phyloP scores from a whole-genome alignment of 1,140 invertebrate genomes.

The Drosophila prosaltans region DNA sequence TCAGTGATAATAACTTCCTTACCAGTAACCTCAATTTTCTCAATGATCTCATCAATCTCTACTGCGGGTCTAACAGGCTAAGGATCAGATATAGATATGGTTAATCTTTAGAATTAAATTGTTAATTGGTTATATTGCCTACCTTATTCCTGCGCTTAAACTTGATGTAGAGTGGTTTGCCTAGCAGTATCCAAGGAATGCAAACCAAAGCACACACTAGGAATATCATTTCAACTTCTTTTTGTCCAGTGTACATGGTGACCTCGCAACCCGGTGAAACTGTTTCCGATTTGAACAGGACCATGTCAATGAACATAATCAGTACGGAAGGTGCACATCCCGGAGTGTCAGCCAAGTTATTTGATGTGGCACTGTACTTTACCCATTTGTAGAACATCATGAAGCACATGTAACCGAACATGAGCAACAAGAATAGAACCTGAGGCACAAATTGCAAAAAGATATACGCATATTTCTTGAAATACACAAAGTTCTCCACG shows the following conservation, averaged over 20 bases:
- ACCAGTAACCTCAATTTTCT: slow-evolving; percentile 65
- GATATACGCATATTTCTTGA: slow-evolving; percentile 90
- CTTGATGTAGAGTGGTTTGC: slow-evolving; percentile 91
- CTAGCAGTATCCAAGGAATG: slow-evolving; percentile 95
- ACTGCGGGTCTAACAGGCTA: slow-evolving; percentile 23
- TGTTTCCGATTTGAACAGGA: slow-evolving; percentile 87
- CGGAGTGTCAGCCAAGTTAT: slow-evolving; percentile 84
- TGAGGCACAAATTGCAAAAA: slow-evolving; percentile 96
- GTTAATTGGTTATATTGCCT: background rate
- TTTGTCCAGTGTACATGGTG: slow-evolving; percentile 90
- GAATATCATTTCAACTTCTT: slow-evolving; percentile 88
- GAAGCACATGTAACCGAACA: slow-evolving; percentile 97
- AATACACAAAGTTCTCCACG: slow-evolving; percentile 95
- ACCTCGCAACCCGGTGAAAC: slow-evolving; percentile 85
- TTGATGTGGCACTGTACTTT: slow-evolving; percentile 86
- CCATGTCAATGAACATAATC: slow-evolving; percentile 96
- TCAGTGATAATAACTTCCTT: slow-evolving; percentile 68
- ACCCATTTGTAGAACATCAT: slow-evolving; percentile 97
- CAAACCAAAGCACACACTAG: slow-evolving; percentile 91
- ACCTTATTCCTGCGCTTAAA: slow-evolving; percentile 57
- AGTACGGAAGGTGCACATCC: slow-evolving; percentile 94
- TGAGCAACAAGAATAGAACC: slow-evolving; percentile 92
- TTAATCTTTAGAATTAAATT: background rate
- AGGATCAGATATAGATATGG: background rate
- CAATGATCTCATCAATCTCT: slow-evolving; percentile 59